Evolutionary conservation across 2,888 invertebrate genomes (phyloP).

Genomic region (Leucozona laternaria): DNA sequence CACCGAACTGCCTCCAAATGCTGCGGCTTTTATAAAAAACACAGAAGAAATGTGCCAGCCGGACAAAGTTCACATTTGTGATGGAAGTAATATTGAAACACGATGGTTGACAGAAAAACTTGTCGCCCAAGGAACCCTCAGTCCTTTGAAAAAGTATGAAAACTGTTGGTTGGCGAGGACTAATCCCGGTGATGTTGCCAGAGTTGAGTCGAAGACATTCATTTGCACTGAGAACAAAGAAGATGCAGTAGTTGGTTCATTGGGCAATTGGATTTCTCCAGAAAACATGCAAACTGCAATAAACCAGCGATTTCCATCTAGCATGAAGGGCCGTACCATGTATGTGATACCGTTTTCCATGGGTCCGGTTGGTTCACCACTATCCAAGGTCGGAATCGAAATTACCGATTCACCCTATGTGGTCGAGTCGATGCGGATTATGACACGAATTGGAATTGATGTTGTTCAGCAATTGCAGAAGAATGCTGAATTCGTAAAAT

Average conservation of each 20-base stretch:
- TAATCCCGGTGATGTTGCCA: slow-evolving; percentile 98
- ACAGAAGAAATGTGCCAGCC: slow-evolving; percentile 93
- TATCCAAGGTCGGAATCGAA: slow-evolving; percentile 98
- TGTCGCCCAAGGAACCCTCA: slow-evolving; percentile 91
- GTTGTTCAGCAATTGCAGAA: slow-evolving; percentile 85
- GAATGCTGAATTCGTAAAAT: slow-evolving; percentile 91
- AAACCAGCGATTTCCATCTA: slow-evolving; percentile 93
- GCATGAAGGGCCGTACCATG: slow-evolving; percentile 97
- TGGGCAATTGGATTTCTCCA: slow-evolving; percentile 97
- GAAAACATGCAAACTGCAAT: slow-evolving; percentile 92
- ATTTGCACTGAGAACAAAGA: slow-evolving; percentile 93
- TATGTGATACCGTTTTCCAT: slow-evolving; percentile 99
- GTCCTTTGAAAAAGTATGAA: slow-evolving; percentile 92
- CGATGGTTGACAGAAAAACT: slow-evolving; percentile 89
- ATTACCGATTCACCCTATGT: slow-evolving; percentile 99
- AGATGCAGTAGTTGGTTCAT: slow-evolving; percentile 92
- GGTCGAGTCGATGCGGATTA: slow-evolving; percentile 97
- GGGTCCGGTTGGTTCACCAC: slow-evolving; percentile 97
- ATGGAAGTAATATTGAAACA: slow-evolving; percentile 94
- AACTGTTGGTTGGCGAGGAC: slow-evolving; percentile 98
- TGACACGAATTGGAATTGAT: slow-evolving; percentile 94
- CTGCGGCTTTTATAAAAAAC: slow-evolving; percentile 89
- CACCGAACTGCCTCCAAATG: slow-evolving; percentile 81
- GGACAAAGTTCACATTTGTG: slow-evolving; percentile 94
- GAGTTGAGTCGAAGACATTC: slow-evolving; percentile 98